phyloP scores from a whole-genome alignment of 2,888 invertebrate species.

The Caenorhabditis plicata region DNA sequence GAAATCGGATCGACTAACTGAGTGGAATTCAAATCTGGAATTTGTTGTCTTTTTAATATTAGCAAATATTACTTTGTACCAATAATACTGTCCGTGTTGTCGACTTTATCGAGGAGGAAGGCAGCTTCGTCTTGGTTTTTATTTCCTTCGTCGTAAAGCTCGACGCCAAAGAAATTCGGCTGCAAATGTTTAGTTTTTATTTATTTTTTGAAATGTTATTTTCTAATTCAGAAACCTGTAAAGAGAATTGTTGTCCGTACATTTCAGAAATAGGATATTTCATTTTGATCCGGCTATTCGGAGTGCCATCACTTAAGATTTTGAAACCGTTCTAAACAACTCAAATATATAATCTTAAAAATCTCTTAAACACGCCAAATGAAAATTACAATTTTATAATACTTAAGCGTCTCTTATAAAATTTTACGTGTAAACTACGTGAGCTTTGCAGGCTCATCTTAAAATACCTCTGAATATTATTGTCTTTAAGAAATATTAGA shows the following conservation, averaged over 20 bases:
- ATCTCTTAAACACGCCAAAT: too few relatives aligned
- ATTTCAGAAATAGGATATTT: conserved; percentile 55
- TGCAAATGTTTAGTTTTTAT: conserved; percentile 14
- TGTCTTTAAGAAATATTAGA: too few relatives aligned
- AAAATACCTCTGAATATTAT: too few relatives aligned
- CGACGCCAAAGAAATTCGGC: conserved; percentile 60
- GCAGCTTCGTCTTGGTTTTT: conserved; percentile 30
- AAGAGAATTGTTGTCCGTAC: conserved; percentile 52
- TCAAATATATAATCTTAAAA: too few relatives aligned
- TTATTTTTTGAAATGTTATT: background rate
- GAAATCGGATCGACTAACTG: conserved; percentile 18
- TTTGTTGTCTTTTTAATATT: background rate
- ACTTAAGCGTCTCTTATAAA: too few relatives aligned
- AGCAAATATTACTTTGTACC: conserved; percentile 2
- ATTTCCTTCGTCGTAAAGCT: conserved; percentile 33
- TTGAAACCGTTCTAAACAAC: conserved; percentile 56
- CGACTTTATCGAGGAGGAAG: conserved; percentile 26
- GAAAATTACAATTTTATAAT: too few relatives aligned
- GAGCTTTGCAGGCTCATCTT: too few relatives aligned
- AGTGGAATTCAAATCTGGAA: conserved; percentile 21
- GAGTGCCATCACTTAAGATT: conserved; percentile 46
- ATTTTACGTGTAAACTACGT: too few relatives aligned
- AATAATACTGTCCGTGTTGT: conserved; percentile 8
- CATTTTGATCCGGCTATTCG: conserved; percentile 43
- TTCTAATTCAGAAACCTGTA: conserved; percentile 22